Percentiles rank a stretch among this genome's conserved stretches.
Evolutionary conservation across 1,140 invertebrate genomes (phyloP).

Genomic region (Pseudobourletiella spinata): DNA sequence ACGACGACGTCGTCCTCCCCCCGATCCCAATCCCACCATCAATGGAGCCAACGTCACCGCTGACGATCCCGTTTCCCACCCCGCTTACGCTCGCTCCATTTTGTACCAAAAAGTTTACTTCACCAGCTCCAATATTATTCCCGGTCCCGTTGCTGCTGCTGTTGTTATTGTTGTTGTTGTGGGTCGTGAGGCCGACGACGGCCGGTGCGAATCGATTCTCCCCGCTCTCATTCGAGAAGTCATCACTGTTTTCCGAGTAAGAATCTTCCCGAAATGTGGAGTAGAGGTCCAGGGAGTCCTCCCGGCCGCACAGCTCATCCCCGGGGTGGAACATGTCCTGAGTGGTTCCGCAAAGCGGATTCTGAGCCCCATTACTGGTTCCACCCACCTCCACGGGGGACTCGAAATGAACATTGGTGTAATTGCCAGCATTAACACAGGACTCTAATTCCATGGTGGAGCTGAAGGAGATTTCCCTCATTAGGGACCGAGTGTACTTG

Average conservation of each 20-base stretch:
- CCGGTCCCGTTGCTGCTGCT: no score
- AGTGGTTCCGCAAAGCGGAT: constrained; percentile 12
- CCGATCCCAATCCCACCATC: no score
- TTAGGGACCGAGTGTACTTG: constrained; percentile 42
- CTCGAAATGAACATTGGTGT: constrained; percentile 54
- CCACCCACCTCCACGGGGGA: not conserved
- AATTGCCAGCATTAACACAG: constrained; percentile 53
- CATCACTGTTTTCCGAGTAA: constrained; percentile 50
- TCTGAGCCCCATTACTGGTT: not conserved
- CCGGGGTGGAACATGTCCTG: constrained; percentile 31
- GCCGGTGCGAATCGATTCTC: constrained; percentile 26
- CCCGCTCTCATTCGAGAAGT: constrained; percentile 37
- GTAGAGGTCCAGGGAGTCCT: constrained; percentile 56
- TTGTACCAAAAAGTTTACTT: constrained; percentile 27
- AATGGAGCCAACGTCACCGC: no score
- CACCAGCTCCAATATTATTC: no score
- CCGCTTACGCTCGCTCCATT: constrained; percentile 6
- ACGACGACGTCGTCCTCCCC: no score
- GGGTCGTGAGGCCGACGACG: not conserved
- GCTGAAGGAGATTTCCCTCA: constrained; percentile 48
- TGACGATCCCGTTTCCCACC: no score
- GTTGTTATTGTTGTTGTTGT: constrained; percentile 1
- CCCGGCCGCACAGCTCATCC: constrained; percentile 46
- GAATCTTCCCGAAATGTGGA: constrained; percentile 54
- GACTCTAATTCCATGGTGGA: constrained; percentile 51